phyloP scores from a whole-genome alignment of 2,113 vertebrate species.

The Ornithorhynchus anatinus region DNA sequence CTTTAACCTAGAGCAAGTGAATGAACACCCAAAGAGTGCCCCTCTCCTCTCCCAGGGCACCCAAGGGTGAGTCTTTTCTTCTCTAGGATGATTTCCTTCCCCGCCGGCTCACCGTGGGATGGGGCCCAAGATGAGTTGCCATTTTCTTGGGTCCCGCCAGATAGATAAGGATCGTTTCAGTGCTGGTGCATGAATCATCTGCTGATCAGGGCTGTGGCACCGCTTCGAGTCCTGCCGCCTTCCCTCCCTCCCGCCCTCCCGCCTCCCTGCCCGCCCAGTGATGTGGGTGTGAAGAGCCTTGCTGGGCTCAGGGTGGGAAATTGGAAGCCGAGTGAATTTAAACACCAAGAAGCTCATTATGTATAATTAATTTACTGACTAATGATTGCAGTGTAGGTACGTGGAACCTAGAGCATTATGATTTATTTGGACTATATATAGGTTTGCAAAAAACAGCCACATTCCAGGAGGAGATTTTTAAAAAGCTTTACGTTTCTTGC shows the following conservation, averaged over 20 bases:
- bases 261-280: no score
- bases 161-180: slow-evolving; percentile 53
- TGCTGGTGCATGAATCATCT: slow-evolving; percentile 46
- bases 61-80: slow-evolving; percentile 40
- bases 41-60: slow-evolving; percentile 36
- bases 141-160: slow-evolving; percentile 61
- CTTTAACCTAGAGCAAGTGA: no score
- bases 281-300: slow-evolving; percentile 46
- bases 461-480: slow-evolving; percentile 30
- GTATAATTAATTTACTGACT: slow-evolving; percentile 72
- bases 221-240: slow-evolving; percentile 51
- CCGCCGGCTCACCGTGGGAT: no score
- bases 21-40: slow-evolving; percentile 16
- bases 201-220: slow-evolving; percentile 48
- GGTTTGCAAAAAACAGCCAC: slow-evolving; percentile 46
- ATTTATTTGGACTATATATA: slow-evolving; percentile 44
- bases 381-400: slow-evolving; percentile 68
- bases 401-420: slow-evolving; percentile 53
- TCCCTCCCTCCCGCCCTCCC: no score
- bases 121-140: slow-evolving; percentile 50
- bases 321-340: slow-evolving; percentile 66
- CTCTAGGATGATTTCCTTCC: no score
- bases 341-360: slow-evolving; percentile 66
- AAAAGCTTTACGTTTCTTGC: slow-evolving; percentile 29
- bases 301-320: slow-evolving; percentile 45